Percentiles rank a stretch among this genome's conserved stretches.
Conservation (phyloP, 1,140 invertebrate genomes). For the Globodera rostochiensis region DNA sequence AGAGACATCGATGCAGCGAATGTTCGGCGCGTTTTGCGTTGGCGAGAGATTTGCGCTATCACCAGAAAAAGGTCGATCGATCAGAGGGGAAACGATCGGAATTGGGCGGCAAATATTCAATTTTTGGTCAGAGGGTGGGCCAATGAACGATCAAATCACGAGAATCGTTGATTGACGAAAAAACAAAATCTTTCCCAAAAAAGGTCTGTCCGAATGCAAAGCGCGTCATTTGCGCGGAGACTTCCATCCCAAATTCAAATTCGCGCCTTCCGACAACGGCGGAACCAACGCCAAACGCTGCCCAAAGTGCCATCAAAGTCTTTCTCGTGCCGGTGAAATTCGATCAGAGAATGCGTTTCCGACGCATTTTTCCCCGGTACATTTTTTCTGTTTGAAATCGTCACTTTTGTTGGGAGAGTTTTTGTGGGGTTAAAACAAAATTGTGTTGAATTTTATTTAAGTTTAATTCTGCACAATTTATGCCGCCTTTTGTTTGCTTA, state of each 20-base stretch:
- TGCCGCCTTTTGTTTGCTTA: too few species aligned
- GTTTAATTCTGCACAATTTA: too few species aligned
- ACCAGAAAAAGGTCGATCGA: constrained; percentile 39
- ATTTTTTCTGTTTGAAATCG: neutral
- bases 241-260: neutral
- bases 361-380: neutral
- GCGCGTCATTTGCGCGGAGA: neutral
- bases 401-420: neutral
- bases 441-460: neutral
- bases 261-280: neutral
- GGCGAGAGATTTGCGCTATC: constrained; percentile 45
- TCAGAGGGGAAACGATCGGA: neutral
- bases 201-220: neutral
- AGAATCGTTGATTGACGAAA: neutral
- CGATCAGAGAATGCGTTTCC: neutral
- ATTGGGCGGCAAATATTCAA: too few species aligned
- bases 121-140: too few species aligned
- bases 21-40: constrained; percentile 38
- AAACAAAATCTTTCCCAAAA: neutral
- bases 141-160: neutral
- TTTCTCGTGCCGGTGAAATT: neutral
- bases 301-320: neutral
- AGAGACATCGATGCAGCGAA: constrained; percentile 26
- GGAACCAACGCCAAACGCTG: neutral
- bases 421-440: neutral